These are phyloP conservation scores for Iselma pallidipennis DNA, from an alignment of 2,888 invertebrate genomes.

Conservation along the genomic window DNA sequence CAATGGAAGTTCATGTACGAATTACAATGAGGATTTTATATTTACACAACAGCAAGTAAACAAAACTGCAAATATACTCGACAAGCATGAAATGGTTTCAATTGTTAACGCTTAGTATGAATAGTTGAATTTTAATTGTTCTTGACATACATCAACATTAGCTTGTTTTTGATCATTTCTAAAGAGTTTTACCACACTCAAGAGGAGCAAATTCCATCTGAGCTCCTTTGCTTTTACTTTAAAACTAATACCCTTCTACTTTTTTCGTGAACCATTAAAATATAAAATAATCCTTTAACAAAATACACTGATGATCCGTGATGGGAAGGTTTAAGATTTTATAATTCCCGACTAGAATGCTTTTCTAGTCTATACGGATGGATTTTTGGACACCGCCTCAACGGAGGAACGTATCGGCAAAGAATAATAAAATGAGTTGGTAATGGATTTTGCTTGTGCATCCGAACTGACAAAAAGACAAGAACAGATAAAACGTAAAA, in stretches of 20 bases:
- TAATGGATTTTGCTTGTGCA: background rate
- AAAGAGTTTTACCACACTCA: too few species aligned
- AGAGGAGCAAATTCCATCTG: too few species aligned
- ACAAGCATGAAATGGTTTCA: conserved; percentile 31
- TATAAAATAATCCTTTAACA: too few species aligned
- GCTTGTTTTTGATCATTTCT: too few species aligned
- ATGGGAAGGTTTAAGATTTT: too few species aligned
- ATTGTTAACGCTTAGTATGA: conserved; percentile 35
- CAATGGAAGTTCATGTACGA: conserved; percentile 13
- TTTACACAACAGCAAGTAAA: conserved; percentile 31
- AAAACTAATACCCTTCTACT: too few species aligned
- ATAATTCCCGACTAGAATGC: too few species aligned
- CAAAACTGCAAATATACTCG: conserved; percentile 34
- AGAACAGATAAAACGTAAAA: background rate
- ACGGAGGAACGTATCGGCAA: conserved; percentile 43
- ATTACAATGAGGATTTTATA: conserved; percentile 24
- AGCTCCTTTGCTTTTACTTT: too few species aligned
- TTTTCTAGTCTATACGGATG: too few species aligned
- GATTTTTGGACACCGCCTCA: too few species aligned
- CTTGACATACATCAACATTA: conserved; percentile 44
- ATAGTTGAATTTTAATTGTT: conserved; percentile 44
- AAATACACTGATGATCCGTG: too few species aligned
- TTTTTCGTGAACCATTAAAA: too few species aligned
- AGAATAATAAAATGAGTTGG: background rate
- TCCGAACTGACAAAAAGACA: background rate